phyloP scores from a whole-genome alignment of 2,797 vertebrate genomes.

The Sebastes nivosus region DNA sequence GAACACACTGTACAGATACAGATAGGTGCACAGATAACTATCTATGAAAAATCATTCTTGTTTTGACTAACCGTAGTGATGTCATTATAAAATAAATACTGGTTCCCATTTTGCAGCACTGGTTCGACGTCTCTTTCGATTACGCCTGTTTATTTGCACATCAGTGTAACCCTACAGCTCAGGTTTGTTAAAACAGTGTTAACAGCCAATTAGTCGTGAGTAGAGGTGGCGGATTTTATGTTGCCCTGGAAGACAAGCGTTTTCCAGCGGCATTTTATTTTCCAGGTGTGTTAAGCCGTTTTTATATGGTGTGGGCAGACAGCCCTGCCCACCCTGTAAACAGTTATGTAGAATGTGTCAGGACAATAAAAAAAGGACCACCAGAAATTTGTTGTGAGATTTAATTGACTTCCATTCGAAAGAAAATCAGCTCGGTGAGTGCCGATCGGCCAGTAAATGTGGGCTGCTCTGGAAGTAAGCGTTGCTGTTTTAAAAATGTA shows the following conservation, averaged over 20 bases:
- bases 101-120: slow-evolving; percentile 14
- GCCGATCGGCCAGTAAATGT: not conserved
- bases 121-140: slow-evolving; percentile 46
- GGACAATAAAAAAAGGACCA: slow-evolving; percentile 80
- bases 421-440: slow-evolving; percentile 20
- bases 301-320: slow-evolving; percentile 74
- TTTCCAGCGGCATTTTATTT: slow-evolving; percentile 70
- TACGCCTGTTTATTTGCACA: slow-evolving; percentile 51
- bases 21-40: not conserved
- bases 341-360: slow-evolving; percentile 71
- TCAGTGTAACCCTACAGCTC: slow-evolving; percentile 43
- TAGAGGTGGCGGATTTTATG: slow-evolving; percentile 60
- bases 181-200: slow-evolving; percentile 72
- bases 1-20: not conserved
- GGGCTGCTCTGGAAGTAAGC: not conserved
- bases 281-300: slow-evolving; percentile 71
- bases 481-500: not conserved
- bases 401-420: slow-evolving; percentile 52
- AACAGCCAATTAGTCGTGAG: slow-evolving; percentile 75
- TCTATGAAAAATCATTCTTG: not conserved
- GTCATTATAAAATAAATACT: slow-evolving; percentile 31
- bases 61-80: not conserved
- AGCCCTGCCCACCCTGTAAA: slow-evolving; percentile 74
- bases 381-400: slow-evolving; percentile 73
- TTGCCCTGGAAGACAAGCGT: slow-evolving; percentile 54